Percentiles rank a stretch among this genome's conserved stretches.
These are phyloP conservation scores for Lasioglossum baleicum DNA, from an alignment of 1,140 invertebrate species.

Conservation along the genomic window DNA sequence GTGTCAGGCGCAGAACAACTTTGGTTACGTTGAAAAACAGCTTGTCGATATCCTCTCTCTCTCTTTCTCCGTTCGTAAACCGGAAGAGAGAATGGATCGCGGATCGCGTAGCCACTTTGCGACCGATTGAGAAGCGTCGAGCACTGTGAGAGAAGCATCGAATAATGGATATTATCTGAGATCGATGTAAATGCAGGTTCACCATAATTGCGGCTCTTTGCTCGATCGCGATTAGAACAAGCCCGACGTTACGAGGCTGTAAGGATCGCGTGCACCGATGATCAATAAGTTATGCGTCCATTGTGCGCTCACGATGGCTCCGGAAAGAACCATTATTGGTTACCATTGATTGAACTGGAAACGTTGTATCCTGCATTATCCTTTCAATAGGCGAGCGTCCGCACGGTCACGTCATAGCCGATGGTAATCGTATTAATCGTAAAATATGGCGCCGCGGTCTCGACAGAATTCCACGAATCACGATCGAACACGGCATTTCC, in stretches of 20 bases:
- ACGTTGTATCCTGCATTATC: slow-evolving; percentile 9
- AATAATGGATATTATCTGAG: slow-evolving; percentile 4
- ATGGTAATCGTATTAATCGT: slow-evolving; percentile 31
- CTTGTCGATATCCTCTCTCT: slow-evolving; percentile 23
- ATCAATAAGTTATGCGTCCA: not conserved
- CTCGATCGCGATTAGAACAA: not conserved
- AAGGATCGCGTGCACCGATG: not conserved
- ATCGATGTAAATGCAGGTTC: not conserved
- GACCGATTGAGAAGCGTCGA: not conserved
- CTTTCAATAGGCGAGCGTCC: slow-evolving; percentile 5
- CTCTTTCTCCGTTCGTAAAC: not conserved
- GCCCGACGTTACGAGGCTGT: not conserved
- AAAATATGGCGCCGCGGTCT: not conserved
- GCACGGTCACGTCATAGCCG: slow-evolving; percentile 1
- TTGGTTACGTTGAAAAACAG: slow-evolving; percentile 25
- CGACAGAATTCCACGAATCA: slow-evolving; percentile 15
- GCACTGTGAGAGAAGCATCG: not conserved
- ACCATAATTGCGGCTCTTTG: not conserved
- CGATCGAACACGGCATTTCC: not conserved
- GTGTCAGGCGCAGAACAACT: slow-evolving; percentile 33
- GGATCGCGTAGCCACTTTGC: not conserved
- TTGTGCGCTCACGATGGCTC: not conserved
- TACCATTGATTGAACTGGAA: slow-evolving; percentile 3
- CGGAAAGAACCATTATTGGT: not conserved
- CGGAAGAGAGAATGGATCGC: not conserved